phyloP scores from a whole-genome alignment of 1,140 invertebrate species.

The Drosophila tsacasi region DNA sequence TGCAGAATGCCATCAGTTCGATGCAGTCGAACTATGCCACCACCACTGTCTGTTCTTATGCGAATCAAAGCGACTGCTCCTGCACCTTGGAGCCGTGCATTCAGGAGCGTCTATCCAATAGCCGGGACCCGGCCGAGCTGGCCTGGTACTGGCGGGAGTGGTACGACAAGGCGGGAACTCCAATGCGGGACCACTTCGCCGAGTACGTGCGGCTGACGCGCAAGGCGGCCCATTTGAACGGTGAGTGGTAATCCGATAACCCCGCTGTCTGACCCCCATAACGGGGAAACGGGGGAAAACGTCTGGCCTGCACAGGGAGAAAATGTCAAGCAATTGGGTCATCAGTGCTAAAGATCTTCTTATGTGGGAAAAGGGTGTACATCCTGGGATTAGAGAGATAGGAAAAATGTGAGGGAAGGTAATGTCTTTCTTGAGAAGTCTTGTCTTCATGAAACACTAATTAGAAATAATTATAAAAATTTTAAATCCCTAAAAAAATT shows the following conservation, averaged over 20 bases:
- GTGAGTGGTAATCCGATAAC: constrained; percentile 86
- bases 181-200: constrained; percentile 89
- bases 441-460: not conserved
- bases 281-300: not conserved
- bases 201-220: constrained; percentile 92
- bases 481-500: not conserved
- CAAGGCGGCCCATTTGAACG: constrained; percentile 91
- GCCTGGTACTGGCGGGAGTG: constrained; percentile 92
- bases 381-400: not conserved
- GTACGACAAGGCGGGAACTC: constrained; percentile 90
- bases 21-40: constrained; percentile 93
- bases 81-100: constrained; percentile 93
- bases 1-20: constrained; percentile 88
- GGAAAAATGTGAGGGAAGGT: too few relatives aligned
- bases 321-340: constrained; percentile 9
- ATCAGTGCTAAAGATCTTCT: not conserved
- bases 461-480: not conserved
- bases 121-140: constrained; percentile 90
- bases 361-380: not conserved
- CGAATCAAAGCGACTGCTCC: constrained; percentile 90
- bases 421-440: not conserved
- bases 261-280: constrained; percentile 13
- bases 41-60: constrained; percentile 91
- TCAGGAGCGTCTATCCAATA: constrained; percentile 88
- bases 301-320: not conserved